Evolutionary conservation across 1,140 invertebrate species (phyloP), one percentile per base, ranked within the genome.

Genomic region (Glomeris maerens): DNA sequence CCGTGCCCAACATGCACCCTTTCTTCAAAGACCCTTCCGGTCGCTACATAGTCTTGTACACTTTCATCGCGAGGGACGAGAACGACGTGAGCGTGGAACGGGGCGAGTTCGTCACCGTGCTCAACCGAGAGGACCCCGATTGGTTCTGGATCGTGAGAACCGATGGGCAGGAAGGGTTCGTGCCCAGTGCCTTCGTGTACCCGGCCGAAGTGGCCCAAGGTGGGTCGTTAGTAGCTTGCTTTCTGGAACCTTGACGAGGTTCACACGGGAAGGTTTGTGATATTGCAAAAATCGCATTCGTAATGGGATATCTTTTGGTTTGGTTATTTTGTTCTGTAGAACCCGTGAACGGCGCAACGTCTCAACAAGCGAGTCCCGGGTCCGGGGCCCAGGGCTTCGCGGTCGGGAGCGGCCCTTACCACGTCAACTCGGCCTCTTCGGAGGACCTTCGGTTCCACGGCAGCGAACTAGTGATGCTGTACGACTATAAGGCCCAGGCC

Each of bases 91-190:
- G 82, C 52, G 90, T 95, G 0, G 86, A 93, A 62, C 71, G 88
- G 45, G 89, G 90, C 3, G 90, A 95, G 65, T 87, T 93, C 71
- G 88, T 96, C 1, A 93, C 89, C 22, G 86, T 94, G 1, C 68
- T 95, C 10, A 96, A 95, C 68, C 74, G 83, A 58, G 89, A 94
- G 64, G 91, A 94, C 70, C 81, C 85, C 0, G 87, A 94, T 64
- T 94, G 91, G 91, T 92, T 84, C 62, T 95, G 90, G 91, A 85
- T 95, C 31, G 78, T 90, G 21, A 74, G 85, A 51, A 85, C 82
- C 58, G 87, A 93, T 65, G 86, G 86, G 1, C 84, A 90, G 61
- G 91, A 95, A 70, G 92, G 92, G 10, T 96, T 96, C 67, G 89
- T 95, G 26, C 92, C 92, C 4, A 83, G 83, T 26, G 86, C 84